Evolutionary conservation across 2,797 vertebrate species (phyloP), one percentile per base, ranked within the genome.

Genomic region (Cheirogaleus major): DNA sequence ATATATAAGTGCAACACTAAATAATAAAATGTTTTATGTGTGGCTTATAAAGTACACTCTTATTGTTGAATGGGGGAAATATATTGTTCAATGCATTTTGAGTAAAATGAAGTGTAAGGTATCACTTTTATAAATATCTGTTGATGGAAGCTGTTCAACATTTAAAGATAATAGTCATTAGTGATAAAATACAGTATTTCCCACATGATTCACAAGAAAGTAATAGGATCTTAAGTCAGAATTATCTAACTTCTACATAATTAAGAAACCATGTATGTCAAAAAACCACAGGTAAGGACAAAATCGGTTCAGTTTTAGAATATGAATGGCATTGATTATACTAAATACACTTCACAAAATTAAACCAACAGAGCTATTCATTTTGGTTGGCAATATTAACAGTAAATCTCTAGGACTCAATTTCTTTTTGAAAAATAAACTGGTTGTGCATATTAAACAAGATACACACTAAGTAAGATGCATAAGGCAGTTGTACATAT

Each of bases 241-340:
- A 75, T 65, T 87, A 48, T 82, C 86, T 90, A 30, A 94, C 88
- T 80, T 84, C 72, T 61, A n/a, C 15, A 61, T 43, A 95, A n/a
- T 11, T n/a, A 67, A 50, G 32, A 87, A 78, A 84, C 23, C 20
- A 63, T 5, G 6, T 79, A 32, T 25, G 14, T 59, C 35, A 35
- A 50, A 84, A 91, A 88, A 79, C 72, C 12, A 88, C 41, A 88
- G 35, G 48, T 59, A 73, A 87, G 48, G 59, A 79, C 6, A 84
- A 75, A 84, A 88, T 14, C 80, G 7, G 13, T 63, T 89, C 43
- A 41, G 17, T 81, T 84, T 69, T 89, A 23, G 30, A 69, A 55
- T 35, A 67, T 12, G 45, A 85, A 85, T 48, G 22, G 17, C 18
- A 55, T 15, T 48, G 25, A 61, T 80, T 15, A 89, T 48, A 59